phyloP scores from a whole-genome alignment of 2,113 vertebrate genomes.

The Ascaphus truei region DNA sequence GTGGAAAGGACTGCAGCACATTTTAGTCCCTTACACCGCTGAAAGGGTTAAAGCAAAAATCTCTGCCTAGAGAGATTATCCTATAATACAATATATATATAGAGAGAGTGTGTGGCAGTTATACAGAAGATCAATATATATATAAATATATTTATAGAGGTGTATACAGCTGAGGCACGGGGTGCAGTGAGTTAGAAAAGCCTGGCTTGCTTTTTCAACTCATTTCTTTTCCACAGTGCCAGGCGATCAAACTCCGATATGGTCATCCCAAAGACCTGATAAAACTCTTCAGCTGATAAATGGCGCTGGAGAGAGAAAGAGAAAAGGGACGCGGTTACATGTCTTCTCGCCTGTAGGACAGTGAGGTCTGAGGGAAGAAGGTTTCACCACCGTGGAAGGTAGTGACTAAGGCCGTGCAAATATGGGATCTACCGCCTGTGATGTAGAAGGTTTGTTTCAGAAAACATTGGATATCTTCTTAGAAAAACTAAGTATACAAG shows the following conservation, averaged over 20 bases:
- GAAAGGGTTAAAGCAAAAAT: conserved; percentile 10
- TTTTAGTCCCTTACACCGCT: conserved; percentile 4
- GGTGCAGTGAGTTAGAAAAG: conserved; percentile 73
- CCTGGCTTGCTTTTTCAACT: conserved; percentile 95
- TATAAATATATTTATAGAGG: conserved; percentile 65
- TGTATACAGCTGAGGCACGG: conserved; percentile 57
- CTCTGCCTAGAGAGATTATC: not conserved
- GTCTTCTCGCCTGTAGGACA: accelerated
- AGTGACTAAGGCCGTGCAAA: too few relatives aligned
- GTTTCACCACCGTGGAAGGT: too few relatives aligned
- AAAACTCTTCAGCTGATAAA: conserved; percentile 92
- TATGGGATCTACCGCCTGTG: too few relatives aligned
- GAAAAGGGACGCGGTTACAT: too few relatives aligned
- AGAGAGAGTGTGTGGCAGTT: conserved; percentile 46
- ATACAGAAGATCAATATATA: conserved; percentile 62
- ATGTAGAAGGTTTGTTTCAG: too few relatives aligned
- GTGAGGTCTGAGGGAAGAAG: accelerated
- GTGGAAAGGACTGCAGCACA: conserved; percentile 11
- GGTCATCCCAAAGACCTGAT: conserved; percentile 94
- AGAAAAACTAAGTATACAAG: too few relatives aligned
- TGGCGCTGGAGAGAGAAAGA: conserved; percentile 71
- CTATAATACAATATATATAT: conserved; percentile 48
- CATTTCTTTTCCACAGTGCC: conserved; percentile 96
- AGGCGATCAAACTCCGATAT: conserved; percentile 93
- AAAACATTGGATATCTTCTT: too few relatives aligned